Base-by-base conservation (phyloP, 1,140 invertebrate species). In the Cotesia glomerata region DNA sequence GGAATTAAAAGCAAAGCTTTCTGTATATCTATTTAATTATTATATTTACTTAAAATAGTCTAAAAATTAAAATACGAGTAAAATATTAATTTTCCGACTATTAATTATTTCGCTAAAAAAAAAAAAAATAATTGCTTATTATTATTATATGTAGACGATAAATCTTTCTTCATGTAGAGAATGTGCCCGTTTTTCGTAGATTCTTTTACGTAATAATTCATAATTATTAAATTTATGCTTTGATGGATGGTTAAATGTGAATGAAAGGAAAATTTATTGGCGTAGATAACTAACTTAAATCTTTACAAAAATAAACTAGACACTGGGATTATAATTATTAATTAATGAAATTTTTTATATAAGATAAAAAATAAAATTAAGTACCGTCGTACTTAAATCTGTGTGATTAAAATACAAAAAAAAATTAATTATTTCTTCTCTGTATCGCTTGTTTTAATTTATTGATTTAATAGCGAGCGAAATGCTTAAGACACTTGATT, bases 1-100 rank as follows among this genome's bases (percentile, higher is more conserved):
- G 78, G 76, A 77, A 75, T 74, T 35, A 39, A 72, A 65, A 69
- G 13, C 9, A 35, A 36, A 64, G 36, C 13, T n/a, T 64, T 64
- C 32, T 14, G 13, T 64, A 36, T 35, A 64, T 39, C 35, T 32
- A 54, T 69, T n/a, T n/a, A n/a, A n/a, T n/a, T 26, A 26, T 26
- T 26, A 26, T 26, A 8, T 5, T 8, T 58, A 69, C 34, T 18
- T 36, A 59, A 7, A 14, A 58, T 36, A n/a, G 58, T 56, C 32
- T 18, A 35, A 69, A 16, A 58, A 56, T n/a, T 39, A 49, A 11
- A 26, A 35, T 66, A 51, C 4, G 26, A 8, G 9, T 26, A 14
- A 26, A 14, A 16, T 65, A 49, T 65, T 34, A 62, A 16, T 65
- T 34, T 35, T 61, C 32, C 59, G 32, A 32, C 18, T 61, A 56